Conservation (phyloP, 2,888 invertebrate species). For the Ametastegia equiseti region DNA sequence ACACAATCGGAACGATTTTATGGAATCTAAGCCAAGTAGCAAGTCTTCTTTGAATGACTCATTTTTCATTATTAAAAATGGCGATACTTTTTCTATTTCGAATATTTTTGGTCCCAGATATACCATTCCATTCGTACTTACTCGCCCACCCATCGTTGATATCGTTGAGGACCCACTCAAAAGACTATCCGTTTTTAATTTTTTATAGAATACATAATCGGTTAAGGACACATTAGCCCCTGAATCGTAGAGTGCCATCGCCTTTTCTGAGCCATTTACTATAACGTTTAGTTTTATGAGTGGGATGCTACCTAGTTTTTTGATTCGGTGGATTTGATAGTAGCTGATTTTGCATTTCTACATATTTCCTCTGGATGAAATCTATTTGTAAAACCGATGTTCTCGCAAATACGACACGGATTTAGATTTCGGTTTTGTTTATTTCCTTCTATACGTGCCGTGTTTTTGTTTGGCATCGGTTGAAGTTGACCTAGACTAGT, state of each 20-base stretch:
- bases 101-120: constrained; percentile 1
- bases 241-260: constrained; percentile 47
- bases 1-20: constrained; percentile 48
- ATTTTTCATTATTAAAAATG: constrained; percentile 21
- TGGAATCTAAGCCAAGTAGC: constrained; percentile 48
- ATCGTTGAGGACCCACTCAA: constrained; percentile 45
- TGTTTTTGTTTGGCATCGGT: constrained; percentile 28
- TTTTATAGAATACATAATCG: constrained; percentile 27
- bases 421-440: constrained; percentile 43
- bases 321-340: constrained; percentile 48
- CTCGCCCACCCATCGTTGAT: constrained; percentile 46
- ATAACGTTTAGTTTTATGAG: constrained; percentile 45
- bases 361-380: constrained; percentile 50
- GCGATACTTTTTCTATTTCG: not conserved
- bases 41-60: constrained; percentile 31
- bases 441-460: constrained; percentile 37
- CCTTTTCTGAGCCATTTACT: constrained; percentile 21
- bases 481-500: constrained; percentile 46
- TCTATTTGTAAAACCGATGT: constrained; percentile 48
- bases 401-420: constrained; percentile 40
- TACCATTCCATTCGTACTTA: constrained; percentile 39
- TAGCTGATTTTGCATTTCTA: constrained; percentile 44
- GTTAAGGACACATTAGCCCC: constrained; percentile 28
- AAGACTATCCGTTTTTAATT: constrained; percentile 39
- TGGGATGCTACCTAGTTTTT: constrained; percentile 50